phyloP scores from a whole-genome alignment of 2,888 invertebrate species.

The Sphaerophoria rueppellii region DNA sequence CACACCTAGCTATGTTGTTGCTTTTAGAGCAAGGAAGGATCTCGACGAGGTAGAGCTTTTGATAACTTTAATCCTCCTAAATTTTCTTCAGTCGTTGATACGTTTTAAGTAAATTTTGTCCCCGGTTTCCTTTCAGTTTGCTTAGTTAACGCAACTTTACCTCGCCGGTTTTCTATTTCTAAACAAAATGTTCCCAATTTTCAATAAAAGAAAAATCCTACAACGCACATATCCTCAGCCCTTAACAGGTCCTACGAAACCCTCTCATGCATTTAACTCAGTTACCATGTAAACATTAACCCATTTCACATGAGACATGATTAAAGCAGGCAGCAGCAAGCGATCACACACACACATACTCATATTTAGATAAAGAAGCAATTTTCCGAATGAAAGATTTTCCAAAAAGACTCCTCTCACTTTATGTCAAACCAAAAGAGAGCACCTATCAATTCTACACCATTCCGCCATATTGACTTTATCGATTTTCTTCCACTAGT shows the following conservation, averaged over 20 bases:
- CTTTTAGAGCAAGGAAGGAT: too few species aligned
- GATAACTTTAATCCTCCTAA: too few species aligned
- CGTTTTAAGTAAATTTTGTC: too few species aligned
- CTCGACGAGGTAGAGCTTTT: too few species aligned
- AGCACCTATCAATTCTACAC: slow-evolving; percentile 5
- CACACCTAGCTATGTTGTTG: too few species aligned
- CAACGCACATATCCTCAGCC: background rate
- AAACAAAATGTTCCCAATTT: background rate
- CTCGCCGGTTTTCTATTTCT: background rate
- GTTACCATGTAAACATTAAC: slow-evolving; percentile 3
- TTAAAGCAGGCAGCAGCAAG: too few species aligned
- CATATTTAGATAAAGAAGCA: slow-evolving; percentile 1
- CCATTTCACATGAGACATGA: slow-evolving; percentile 8
- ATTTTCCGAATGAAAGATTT: slow-evolving; percentile 33
- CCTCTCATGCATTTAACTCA: slow-evolving; percentile 13
- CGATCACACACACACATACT: background rate
- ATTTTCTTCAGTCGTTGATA: too few species aligned
- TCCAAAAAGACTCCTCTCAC: slow-evolving; percentile 1
- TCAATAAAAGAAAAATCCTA: background rate
- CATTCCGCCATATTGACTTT: slow-evolving; percentile 31
- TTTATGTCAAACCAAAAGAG: background rate
- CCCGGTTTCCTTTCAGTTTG: too few species aligned
- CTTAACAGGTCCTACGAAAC: background rate
- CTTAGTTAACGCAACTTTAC: too few species aligned
- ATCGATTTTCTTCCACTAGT: slow-evolving; percentile 28